These are phyloP conservation scores for Chymomyza caudatula DNA, from an alignment of 2,888 invertebrate genomes.

Conservation along the genomic window DNA sequence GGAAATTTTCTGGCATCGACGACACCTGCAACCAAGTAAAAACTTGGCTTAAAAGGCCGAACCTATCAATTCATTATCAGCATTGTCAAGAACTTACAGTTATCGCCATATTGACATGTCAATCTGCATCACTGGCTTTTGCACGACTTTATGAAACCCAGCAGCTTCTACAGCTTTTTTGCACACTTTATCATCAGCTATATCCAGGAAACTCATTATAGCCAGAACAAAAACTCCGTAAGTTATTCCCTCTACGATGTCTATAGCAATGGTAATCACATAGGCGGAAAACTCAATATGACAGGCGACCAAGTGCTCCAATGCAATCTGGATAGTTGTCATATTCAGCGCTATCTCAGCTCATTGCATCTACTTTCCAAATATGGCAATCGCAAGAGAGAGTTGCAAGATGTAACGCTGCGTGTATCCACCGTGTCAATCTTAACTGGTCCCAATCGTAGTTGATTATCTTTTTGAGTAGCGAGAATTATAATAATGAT, in stretches of 20 bases:
- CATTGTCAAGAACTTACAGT: neutral
- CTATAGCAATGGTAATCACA: constrained; percentile 74
- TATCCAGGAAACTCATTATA: constrained; percentile 17
- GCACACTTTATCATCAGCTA: constrained; percentile 62
- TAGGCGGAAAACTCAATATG: constrained; percentile 75
- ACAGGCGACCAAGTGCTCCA: constrained; percentile 59
- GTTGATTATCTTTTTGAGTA: constrained; percentile 49
- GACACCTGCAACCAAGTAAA: constrained; percentile 5
- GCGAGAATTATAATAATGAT: constrained; percentile 56
- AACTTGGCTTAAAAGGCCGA: neutral
- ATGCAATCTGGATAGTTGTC: constrained; percentile 51
- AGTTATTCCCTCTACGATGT: constrained; percentile 69
- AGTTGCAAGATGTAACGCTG: constrained; percentile 66
- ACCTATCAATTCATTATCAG: neutral
- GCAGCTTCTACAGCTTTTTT: constrained; percentile 52
- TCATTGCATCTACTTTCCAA: constrained; percentile 55
- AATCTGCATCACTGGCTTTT: constrained; percentile 72
- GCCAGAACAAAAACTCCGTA: neutral
- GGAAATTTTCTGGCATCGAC: constrained; percentile 56
- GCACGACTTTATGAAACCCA: constrained; percentile 39
- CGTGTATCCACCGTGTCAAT: constrained; percentile 71
- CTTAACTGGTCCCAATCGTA: constrained; percentile 40
- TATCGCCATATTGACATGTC: no score
- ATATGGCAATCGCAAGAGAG: constrained; percentile 61
- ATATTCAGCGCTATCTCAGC: constrained; percentile 46